phyloP scores from a whole-genome alignment of 2,113 vertebrate species.

The Cairina moschata region DNA sequence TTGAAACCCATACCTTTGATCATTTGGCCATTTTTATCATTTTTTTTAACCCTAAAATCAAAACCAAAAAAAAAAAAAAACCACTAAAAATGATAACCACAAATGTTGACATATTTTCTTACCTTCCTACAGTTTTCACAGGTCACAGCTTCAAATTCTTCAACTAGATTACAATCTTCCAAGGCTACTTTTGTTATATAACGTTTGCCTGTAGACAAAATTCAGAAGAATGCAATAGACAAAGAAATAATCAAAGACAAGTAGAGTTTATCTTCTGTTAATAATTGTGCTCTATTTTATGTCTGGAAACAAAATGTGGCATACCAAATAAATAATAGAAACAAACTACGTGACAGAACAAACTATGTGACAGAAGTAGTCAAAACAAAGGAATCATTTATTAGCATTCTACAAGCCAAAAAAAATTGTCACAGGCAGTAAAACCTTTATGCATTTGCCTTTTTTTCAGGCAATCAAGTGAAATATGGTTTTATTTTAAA shows the following conservation, averaged over 20 bases:
- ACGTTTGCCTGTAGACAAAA: slow-evolving; percentile 72
- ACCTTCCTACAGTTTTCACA: slow-evolving; percentile 71
- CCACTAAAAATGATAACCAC: background rate
- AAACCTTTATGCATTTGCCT: background rate
- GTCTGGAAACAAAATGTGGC: background rate
- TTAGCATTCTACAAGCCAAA: background rate
- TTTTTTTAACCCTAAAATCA: no score
- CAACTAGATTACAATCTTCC: slow-evolving; percentile 69
- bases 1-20: background rate
- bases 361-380: background rate
- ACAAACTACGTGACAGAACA: background rate
- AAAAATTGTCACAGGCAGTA: background rate
- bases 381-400: background rate
- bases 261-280: background rate
- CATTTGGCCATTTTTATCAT: background rate
- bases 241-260: background rate
- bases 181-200: slow-evolving; percentile 76
- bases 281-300: background rate
- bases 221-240: background rate
- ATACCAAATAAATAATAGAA: background rate
- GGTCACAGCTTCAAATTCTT: slow-evolving; percentile 49
- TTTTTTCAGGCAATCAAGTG: background rate
- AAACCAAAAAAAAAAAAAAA: fast-evolving
- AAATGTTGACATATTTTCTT: background rate
- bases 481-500: background rate